These are phyloP conservation scores for Zalophus californianus DNA, from an alignment of 2,797 vertebrate genomes.

Conservation along the genomic window DNA sequence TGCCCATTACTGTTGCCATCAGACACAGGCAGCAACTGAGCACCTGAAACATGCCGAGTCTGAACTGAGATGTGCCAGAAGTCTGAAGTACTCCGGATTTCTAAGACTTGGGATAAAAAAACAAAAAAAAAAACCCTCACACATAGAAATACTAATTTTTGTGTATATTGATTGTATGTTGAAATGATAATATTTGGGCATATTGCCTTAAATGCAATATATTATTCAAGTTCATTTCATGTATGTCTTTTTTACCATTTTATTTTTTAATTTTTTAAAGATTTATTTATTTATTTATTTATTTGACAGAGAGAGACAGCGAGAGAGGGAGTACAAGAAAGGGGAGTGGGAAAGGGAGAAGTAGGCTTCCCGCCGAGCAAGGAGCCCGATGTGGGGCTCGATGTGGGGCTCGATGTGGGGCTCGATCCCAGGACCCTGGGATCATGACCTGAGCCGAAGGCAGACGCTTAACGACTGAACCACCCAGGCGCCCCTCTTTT, in stretches of 20 bases:
- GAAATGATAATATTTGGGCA: neutral
- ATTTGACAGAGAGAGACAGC: too few species aligned
- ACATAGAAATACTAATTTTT: neutral
- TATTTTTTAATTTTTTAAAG: neutral
- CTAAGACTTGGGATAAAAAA: neutral
- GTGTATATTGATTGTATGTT: neutral
- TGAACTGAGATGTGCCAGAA: neutral
- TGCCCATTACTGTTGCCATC: neutral
- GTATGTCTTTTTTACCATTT: constrained; percentile 1
- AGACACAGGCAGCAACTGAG: neutral
- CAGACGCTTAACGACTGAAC: too few species aligned
- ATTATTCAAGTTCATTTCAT: constrained; percentile 18
- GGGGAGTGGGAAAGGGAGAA: too few species aligned
- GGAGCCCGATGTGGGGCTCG: too few species aligned
- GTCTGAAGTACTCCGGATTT: neutral
- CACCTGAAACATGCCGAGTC: neutral
- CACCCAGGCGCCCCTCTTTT: neutral
- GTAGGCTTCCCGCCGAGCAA: too few species aligned
- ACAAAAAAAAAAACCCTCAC: neutral
- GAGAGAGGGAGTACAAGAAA: too few species aligned
- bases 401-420: too few species aligned
- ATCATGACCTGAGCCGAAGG: too few species aligned
- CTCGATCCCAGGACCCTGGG: too few species aligned
- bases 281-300: too few species aligned
- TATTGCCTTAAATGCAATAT: neutral